phyloP scores from a whole-genome alignment of 2,113 vertebrate genomes.

The Mystacornis crossleyi region DNA sequence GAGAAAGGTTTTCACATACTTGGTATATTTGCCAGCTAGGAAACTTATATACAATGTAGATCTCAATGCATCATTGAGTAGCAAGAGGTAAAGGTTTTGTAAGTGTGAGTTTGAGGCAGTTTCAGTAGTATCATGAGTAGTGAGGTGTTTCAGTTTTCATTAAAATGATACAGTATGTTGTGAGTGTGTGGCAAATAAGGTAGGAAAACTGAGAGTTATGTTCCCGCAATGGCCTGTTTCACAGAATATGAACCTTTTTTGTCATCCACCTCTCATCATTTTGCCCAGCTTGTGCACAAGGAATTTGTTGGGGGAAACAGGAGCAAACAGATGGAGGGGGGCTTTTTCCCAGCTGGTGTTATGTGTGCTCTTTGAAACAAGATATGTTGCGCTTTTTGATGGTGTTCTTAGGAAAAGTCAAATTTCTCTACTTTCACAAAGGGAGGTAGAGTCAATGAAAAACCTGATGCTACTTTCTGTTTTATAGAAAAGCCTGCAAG shows the following conservation, averaged over 20 bases:
- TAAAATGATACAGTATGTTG: neutral
- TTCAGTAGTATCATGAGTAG: neutral
- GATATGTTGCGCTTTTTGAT: neutral
- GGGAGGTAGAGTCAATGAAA: neutral
- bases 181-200: neutral
- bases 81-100: neutral
- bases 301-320: neutral
- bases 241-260: neutral
- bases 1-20: neutral
- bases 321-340: neutral
- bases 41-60: neutral
- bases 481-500: neutral
- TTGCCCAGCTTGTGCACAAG: neutral
- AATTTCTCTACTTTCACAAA: neutral
- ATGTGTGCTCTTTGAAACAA: neutral
- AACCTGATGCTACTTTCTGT: neutral
- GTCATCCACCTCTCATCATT: neutral
- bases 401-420: neutral
- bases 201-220: neutral
- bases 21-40: neutral
- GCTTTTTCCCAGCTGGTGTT: neutral
- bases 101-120: neutral
- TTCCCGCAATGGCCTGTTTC: neutral
- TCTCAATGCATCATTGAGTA: fast-evolving
- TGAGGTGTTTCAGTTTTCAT: neutral